phyloP scores from a whole-genome alignment of 2,113 vertebrate species.

The Perca fluviatilis region DNA sequence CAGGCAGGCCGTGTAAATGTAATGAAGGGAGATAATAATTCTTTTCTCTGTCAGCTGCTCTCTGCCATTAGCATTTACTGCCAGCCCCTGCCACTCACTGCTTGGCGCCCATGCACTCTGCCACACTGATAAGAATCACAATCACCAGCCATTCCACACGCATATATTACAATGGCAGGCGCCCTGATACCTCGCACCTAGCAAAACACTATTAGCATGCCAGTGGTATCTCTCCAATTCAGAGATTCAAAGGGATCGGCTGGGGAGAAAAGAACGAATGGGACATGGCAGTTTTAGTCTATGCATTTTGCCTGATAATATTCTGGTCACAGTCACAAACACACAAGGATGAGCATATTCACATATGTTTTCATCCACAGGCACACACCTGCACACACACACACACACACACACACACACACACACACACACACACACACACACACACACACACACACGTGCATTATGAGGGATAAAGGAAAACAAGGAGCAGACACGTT shows the following conservation, averaged over 20 bases:
- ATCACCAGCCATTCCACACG: constrained; percentile 79
- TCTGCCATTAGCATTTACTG: constrained; percentile 84
- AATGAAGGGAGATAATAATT: constrained; percentile 84
- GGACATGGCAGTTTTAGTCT: constrained; percentile 63
- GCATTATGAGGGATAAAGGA: constrained; percentile 12
- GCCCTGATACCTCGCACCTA: constrained; percentile 67
- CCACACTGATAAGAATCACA: constrained; percentile 83
- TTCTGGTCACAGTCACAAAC: constrained; percentile 29
- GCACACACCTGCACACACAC: constrained; percentile 1
- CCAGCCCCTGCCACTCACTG: constrained; percentile 80
- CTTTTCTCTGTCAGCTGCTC: constrained; percentile 79
- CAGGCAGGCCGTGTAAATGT: constrained; percentile 73
- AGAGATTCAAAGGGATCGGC: constrained; percentile 72
- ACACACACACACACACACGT: background rate
- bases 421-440: background rate
- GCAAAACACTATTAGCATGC: constrained; percentile 79
- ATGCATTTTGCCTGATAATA: constrained; percentile 61
- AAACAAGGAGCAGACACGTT: constrained; percentile 30
- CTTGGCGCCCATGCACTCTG: constrained; percentile 71
- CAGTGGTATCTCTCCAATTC: constrained; percentile 67
- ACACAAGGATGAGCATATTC: background rate
- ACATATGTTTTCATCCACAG: background rate
- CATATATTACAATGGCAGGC: constrained; percentile 80
- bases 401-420: constrained; percentile 1
- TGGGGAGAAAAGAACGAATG: constrained; percentile 45